phyloP scores from a whole-genome alignment of 2,113 vertebrate species.

The Carollia perspicillata region DNA sequence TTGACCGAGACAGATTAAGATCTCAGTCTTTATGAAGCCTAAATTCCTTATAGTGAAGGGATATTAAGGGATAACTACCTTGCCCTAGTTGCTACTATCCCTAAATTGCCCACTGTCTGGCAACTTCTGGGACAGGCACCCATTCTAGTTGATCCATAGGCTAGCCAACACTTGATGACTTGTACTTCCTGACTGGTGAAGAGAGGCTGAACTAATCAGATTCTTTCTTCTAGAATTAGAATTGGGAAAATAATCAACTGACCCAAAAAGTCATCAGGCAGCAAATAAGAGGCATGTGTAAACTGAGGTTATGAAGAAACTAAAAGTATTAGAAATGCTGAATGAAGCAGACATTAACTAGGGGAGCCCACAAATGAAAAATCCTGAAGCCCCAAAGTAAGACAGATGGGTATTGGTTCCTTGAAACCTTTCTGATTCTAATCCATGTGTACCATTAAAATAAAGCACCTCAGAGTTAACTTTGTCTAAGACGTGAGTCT shows the following conservation, averaged over 20 bases:
- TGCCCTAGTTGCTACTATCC: not conserved
- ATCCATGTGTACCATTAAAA: not conserved
- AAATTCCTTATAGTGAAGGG: not conserved
- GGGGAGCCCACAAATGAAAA: not conserved
- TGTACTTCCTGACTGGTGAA: not conserved
- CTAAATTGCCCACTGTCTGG: not conserved
- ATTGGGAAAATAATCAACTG: constrained; percentile 18
- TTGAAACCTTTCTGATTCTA: constrained; percentile 12
- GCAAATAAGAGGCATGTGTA: not conserved
- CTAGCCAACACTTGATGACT: not conserved
- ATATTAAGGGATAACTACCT: not conserved
- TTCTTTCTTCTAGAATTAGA: not conserved
- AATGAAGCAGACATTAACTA: constrained; percentile 2
- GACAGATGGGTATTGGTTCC: not conserved
- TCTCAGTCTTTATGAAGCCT: not conserved
- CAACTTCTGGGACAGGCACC: not conserved
- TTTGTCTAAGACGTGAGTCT: not conserved
- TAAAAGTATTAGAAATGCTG: not conserved
- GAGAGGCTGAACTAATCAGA: not conserved
- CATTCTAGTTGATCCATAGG: not conserved
- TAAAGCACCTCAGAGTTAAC: not conserved
- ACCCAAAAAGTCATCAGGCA: not conserved
- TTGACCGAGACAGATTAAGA: not conserved
- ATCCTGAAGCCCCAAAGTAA: not conserved
- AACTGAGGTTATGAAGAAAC: constrained; percentile 9